Percentiles rank a stretch among this genome's conserved stretches.
These are phyloP conservation scores for Armadillidium nasatum DNA, from an alignment of 1,140 invertebrate species.

Conservation along the genomic window DNA sequence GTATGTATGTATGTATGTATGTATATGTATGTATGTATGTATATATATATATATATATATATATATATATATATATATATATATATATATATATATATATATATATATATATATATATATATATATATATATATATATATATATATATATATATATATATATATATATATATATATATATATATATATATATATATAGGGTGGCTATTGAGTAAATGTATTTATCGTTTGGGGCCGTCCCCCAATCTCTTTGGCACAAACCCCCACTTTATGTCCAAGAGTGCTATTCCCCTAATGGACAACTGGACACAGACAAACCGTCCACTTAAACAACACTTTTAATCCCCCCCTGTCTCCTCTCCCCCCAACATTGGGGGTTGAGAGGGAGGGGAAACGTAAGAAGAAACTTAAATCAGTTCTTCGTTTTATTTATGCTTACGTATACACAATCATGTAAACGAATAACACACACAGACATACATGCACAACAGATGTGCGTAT, in stretches of 20 bases:
- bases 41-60: no score
- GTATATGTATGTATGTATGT: no score
- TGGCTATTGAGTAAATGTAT: no score
- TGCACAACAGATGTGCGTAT: no score
- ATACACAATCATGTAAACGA: not conserved
- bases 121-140: not conserved
- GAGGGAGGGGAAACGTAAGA: not conserved
- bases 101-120: not conserved
- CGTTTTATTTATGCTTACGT: not conserved
- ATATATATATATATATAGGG: no score
- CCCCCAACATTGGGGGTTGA: not conserved
- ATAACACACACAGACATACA: not conserved
- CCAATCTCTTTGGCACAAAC: no score
- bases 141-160: no score
- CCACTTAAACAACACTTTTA: not conserved
- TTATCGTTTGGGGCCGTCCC: no score
- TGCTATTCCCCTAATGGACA: not conserved
- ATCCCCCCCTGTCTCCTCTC: not conserved
- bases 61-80: conserved; percentile 22
- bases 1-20: no score
- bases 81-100: conserved; percentile 20
- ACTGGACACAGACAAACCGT: conserved; percentile 2
- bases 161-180: no score
- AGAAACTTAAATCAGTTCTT: not conserved
- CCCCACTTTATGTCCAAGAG: not conserved